Conservation (phyloP, 1,140 invertebrate species). For the Physella acuta region DNA sequence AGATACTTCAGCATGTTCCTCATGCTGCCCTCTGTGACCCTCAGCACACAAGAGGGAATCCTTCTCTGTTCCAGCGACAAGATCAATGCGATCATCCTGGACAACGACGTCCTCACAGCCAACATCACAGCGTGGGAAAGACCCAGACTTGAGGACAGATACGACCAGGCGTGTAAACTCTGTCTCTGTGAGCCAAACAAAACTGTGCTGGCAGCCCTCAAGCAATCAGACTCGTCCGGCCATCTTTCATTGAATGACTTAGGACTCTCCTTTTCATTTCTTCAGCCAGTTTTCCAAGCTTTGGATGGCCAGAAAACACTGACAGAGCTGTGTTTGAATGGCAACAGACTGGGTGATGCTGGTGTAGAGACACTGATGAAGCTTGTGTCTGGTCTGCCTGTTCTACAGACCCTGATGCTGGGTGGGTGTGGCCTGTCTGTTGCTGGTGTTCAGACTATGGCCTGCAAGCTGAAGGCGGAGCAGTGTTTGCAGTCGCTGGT, state of each 20-base stretch:
- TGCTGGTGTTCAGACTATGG: constrained; percentile 8
- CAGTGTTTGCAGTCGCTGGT: background rate
- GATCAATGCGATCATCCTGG: background rate
- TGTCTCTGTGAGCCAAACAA: background rate
- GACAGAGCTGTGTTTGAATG: constrained; percentile 12
- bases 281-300: constrained; percentile 21
- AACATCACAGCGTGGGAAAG: constrained; percentile 18
- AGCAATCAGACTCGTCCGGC: constrained; percentile 5
- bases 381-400: background rate
- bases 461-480: background rate
- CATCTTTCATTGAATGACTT: constrained; percentile 8
- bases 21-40: constrained; percentile 1
- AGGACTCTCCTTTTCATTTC: background rate
- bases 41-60: constrained; percentile 17
- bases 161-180: constrained; percentile 6
- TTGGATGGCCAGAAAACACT: constrained; percentile 18
- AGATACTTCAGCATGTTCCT: constrained; percentile 25
- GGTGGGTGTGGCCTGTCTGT: constrained; percentile 7
- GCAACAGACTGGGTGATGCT: constrained; percentile 18
- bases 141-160: constrained; percentile 14
- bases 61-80: constrained; percentile 11
- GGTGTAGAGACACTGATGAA: constrained; percentile 11
- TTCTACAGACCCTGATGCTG: constrained; percentile 4
- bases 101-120: constrained; percentile 6
- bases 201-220: background rate